These are phyloP conservation scores for Clinocottus analis DNA, from an alignment of 2,113 vertebrate genomes.

Conservation along the genomic window DNA sequence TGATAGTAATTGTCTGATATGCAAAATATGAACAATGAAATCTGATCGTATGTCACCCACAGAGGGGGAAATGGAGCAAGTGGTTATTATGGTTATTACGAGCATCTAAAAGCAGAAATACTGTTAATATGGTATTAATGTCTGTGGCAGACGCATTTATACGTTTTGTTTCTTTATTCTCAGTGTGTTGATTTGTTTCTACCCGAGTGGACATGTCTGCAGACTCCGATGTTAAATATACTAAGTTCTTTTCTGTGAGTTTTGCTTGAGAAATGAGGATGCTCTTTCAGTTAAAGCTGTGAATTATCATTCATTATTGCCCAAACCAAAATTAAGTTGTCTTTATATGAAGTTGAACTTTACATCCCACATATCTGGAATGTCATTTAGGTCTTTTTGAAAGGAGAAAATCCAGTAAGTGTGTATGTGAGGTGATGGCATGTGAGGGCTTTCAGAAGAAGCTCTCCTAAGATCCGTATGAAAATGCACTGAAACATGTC, in stretches of 20 bases:
- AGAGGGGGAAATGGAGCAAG: conserved; percentile 64
- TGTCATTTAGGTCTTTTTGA: neutral
- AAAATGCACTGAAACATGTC: neutral
- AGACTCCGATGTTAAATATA: neutral
- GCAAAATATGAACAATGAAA: conserved; percentile 21
- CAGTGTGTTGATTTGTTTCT: neutral
- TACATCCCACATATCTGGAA: neutral
- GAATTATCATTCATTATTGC: neutral
- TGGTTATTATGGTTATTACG: conserved; percentile 58
- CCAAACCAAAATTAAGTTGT: neutral
- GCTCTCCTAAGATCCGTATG: neutral
- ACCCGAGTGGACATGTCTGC: neutral
- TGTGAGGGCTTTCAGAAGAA: neutral
- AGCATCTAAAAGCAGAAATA: conserved; percentile 35
- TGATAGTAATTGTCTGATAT: conserved; percentile 33
- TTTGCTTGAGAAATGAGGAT: neutral
- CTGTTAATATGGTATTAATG: neutral
- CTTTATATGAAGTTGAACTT: neutral
- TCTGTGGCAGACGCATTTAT: neutral
- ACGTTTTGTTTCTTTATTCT: neutral
- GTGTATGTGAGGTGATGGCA: neutral
- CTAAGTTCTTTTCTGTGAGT: neutral
- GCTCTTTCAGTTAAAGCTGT: neutral
- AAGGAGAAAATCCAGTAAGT: neutral
- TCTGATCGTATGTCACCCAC: conserved; percentile 43